Base-by-base conservation (phyloP, 2,113 vertebrate genomes). In the Mustela lutreola region DNA sequence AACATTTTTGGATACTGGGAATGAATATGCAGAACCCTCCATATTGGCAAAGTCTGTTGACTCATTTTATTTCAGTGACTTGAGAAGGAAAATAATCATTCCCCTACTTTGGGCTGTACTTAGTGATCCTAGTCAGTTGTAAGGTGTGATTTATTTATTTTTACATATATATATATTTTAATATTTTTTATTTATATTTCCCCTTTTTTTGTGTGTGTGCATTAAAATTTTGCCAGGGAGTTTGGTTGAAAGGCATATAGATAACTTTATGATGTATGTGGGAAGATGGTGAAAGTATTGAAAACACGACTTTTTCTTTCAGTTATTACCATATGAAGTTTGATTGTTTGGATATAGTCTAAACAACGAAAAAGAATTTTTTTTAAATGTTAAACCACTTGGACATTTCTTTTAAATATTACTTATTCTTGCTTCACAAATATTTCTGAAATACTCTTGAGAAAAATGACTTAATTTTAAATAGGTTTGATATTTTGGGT, bases 371-470 rank as follows among this genome's bases (percentile, higher is more conserved):
- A 70, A 94, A 42, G 5, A 42, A 42, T 42, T 42, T 42, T 56
- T 56, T 56, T 53, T 16, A 88, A 62, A 67, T 56, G 70, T 58
- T 45, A 42, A 90, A 62, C 70, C 4, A 24, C 10, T 87, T n/a
- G 18, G 73, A 45, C 50, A 50, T 87, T 92, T 89, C 16, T 83
- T 86, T 80, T 76, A 88, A 83, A 84, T 53, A 87, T 78, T 81
- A 60, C 62, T 83, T 83, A 67, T 83, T 95, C 33, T 96, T 5
- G 65, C 60, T 76, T 96, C 92, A 31, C 11, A 91, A 53, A 60
- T 96, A 88, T 91, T 90, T 83, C 22, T 97, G 36, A 95, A 97
- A 75, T 83, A 36, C 12, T 91, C 12, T 45, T 91, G 92, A 92
- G 73, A 97, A 90, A 92, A 82, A 79, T 87, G 79, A 88, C 24